These are phyloP conservation scores for Listronotus bonariensis DNA, from an alignment of 1,140 invertebrate species.

Conservation along the genomic window DNA sequence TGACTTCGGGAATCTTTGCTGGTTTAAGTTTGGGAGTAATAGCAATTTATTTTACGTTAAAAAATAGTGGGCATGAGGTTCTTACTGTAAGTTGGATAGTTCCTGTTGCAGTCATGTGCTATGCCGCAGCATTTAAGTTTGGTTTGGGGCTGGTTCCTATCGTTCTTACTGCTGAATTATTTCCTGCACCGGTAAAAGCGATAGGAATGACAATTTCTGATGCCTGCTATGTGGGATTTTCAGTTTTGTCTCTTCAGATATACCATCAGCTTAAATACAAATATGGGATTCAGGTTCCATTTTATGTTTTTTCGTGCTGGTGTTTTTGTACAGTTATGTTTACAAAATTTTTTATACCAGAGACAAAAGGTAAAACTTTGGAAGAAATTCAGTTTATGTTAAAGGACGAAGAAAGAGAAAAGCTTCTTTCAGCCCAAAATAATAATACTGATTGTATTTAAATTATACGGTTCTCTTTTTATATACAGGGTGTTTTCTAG, in stretches of 20 bases:
- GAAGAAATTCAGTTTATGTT: no score
- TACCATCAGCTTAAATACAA: slow-evolving; percentile 59
- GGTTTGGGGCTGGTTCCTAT: slow-evolving; percentile 64
- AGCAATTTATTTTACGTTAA: slow-evolving; percentile 45
- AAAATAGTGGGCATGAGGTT: slow-evolving; percentile 24
- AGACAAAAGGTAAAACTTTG: no score
- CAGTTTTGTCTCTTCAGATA: slow-evolving; percentile 70
- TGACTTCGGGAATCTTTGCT: slow-evolving; percentile 40
- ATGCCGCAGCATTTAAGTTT: slow-evolving; percentile 33
- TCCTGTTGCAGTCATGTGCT: slow-evolving; percentile 26
- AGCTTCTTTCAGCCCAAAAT: no score
- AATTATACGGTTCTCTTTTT: no score
- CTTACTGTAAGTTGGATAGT: slow-evolving; percentile 23
- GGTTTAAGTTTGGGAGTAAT: slow-evolving; percentile 28
- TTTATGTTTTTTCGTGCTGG: slow-evolving; percentile 67
- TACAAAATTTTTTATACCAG: no score
- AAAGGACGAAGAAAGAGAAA: no score
- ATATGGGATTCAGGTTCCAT: slow-evolving; percentile 61
- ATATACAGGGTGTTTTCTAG: no score
- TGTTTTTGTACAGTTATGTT: slow-evolving; percentile 31
- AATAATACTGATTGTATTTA: no score
- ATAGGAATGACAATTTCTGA: slow-evolving; percentile 45
- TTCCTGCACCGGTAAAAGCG: slow-evolving; percentile 64
- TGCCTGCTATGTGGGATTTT: slow-evolving; percentile 48
- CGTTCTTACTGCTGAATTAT: slow-evolving; percentile 70